A percentile compares a stretch with the other conserved stretches of the same genome.
phyloP scores from a whole-genome alignment of 2,797 vertebrate species.

The Acrocephalus scirpaceus region DNA sequence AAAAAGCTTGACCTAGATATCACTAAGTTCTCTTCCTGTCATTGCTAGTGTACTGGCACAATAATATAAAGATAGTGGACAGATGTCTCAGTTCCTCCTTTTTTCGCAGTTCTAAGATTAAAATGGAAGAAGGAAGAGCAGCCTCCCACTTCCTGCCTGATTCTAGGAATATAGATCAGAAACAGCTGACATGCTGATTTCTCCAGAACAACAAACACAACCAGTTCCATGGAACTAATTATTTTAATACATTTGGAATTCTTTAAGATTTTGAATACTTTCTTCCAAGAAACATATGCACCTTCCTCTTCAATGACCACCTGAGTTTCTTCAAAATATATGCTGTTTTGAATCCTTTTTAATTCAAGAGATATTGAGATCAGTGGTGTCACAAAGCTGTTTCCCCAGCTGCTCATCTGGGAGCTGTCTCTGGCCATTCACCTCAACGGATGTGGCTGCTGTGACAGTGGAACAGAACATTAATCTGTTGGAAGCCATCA shows the following conservation, averaged over 20 bases:
- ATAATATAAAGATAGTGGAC: not conserved
- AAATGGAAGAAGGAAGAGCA: not conserved
- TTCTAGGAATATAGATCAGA: not conserved
- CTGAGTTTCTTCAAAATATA: not conserved
- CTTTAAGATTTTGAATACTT: not conserved
- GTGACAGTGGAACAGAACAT: fast-evolving
- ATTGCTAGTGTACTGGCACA: not conserved
- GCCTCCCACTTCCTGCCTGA: not conserved
- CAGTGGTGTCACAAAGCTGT: not conserved
- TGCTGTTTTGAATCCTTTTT: not conserved
- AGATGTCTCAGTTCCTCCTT: not conserved
- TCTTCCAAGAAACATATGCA: not conserved
- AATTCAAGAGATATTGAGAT: not conserved
- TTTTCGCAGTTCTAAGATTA: not conserved
- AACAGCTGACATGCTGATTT: not conserved
- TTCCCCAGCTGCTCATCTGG: not conserved
- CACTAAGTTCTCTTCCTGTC: not conserved
- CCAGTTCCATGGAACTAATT: not conserved
- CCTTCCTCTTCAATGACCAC: not conserved
- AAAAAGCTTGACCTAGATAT: not conserved
- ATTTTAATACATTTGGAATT: not conserved
- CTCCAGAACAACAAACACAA: not conserved
- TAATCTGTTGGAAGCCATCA: not conserved
- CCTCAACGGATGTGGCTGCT: not conserved
- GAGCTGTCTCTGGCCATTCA: fast-evolving